Conservation (phyloP, 1,140 invertebrate species). For the Temnothorax longispinosus region DNA sequence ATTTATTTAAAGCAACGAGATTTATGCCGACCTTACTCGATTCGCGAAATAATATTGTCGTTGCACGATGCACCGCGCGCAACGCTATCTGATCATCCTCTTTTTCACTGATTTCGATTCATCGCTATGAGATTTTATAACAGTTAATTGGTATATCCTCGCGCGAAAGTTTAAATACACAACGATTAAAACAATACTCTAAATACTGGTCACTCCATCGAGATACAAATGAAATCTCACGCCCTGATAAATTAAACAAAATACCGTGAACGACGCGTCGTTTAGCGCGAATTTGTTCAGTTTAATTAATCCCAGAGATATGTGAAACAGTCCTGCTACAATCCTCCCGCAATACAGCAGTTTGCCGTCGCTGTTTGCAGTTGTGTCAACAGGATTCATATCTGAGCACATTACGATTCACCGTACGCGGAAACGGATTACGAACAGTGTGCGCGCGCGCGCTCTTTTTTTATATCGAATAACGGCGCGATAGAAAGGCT, state of each 20-base stretch:
- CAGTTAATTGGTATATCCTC: neutral
- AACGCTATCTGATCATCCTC: neutral
- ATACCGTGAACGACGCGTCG: constrained; percentile 13
- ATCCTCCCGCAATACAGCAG: constrained; percentile 18
- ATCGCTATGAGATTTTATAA: neutral
- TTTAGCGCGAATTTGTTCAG: constrained; percentile 54
- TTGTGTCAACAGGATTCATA: constrained; percentile 57
- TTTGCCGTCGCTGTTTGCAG: constrained; percentile 35
- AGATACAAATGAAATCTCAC: constrained; percentile 17
- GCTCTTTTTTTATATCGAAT: constrained; percentile 43
- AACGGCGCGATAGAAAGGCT: constrained; percentile 24
- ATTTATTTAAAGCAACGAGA: constrained; percentile 1
- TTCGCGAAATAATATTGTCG: constrained; percentile 1
- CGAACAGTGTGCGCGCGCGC: neutral
- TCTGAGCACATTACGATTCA: constrained; percentile 55
- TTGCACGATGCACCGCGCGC: neutral
- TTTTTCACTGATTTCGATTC: neutral
- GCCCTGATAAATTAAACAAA: constrained; percentile 36
- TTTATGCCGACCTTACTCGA: constrained; percentile 6
- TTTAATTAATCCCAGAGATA: constrained; percentile 50
- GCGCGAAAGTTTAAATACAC: neutral
- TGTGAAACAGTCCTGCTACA: neutral
- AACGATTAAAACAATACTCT: constrained; percentile 17
- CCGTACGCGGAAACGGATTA: constrained; percentile 36
- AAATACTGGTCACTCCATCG: constrained; percentile 19